Conservation (phyloP, 2,888 invertebrate genomes). For the Scaptomyza cyrtandrae region DNA sequence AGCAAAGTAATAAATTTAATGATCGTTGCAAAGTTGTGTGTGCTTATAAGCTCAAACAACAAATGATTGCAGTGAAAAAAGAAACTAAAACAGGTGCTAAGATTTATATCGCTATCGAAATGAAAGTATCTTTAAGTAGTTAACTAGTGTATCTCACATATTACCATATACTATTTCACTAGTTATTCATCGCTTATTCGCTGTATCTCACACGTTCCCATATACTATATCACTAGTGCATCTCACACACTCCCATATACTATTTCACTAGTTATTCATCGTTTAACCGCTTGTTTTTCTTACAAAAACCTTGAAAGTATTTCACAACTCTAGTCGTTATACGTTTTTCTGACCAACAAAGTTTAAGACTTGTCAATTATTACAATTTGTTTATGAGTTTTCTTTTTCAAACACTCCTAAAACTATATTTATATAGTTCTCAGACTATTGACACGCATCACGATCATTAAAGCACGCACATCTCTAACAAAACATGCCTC, state of each 20-base stretch:
- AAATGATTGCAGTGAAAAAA: constrained; percentile 5
- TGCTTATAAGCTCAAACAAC: neutral
- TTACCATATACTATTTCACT: neutral
- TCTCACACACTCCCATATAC: neutral
- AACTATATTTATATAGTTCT: too few relatives aligned
- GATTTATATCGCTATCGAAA: too few relatives aligned
- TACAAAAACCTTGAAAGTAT: neutral
- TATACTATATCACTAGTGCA: neutral
- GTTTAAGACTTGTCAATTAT: neutral
- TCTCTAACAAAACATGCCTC: constrained; percentile 54
- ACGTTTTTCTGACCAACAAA: neutral
- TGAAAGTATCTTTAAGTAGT: too few relatives aligned
- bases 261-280: neutral
- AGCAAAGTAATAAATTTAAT: constrained; percentile 25
- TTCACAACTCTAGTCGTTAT: neutral
- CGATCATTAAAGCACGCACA: constrained; percentile 25
- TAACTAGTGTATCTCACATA: too few relatives aligned
- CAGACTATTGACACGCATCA: constrained; percentile 8
- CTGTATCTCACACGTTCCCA: too few relatives aligned
- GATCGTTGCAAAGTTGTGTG: constrained; percentile 11
- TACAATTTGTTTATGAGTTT: neutral
- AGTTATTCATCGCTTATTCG: neutral
- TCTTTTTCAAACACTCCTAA: neutral
- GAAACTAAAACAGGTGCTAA: constrained; percentile 1
- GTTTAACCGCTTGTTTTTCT: neutral